Evolutionary conservation across 2,113 vertebrate species (phyloP), one percentile per base, ranked within the genome.

Genomic region (human (Homo sapiens)): DNA sequence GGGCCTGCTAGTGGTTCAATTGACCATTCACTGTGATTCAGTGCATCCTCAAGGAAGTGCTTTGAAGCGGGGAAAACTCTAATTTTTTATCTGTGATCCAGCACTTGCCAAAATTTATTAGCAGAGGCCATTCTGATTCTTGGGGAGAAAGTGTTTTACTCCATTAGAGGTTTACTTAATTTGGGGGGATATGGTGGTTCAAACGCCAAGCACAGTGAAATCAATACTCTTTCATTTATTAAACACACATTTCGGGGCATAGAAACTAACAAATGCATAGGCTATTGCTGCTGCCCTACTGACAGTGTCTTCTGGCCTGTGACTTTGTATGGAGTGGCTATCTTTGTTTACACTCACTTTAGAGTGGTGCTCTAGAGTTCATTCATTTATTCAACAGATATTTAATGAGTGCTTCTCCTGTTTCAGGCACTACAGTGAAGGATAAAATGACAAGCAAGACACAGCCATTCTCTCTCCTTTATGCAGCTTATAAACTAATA

Each of bases 1-100:
- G 97, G 97, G 96, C 95, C 97, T 93, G 89, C 95, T 92, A 61
- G 8, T 32, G 89, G 95, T 88, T 92, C 80, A 97, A 72, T 52
- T 87, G 73, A 30, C 52, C 89, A 96, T 98, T 98, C 97, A 93
- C 83, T 59, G 6, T 1, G 0, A 95, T 90, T 96, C 97, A 85
- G 79, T 89, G 83, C 92, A 88, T 97, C 97, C 94, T 90, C 50
- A 83, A 96, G 86, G 64, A 95, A 96, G 92, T 92, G 88, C 84
- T 96, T 89, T 25, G 70, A 89, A 94, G 96, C 85, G 38, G 30
- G 55, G 23, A n/a, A 89, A 93, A 78, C 8, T 27, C 43, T 66
- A 14, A 97, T 96, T 97, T 95, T 40, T 83, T 75, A 84, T 38
- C 92, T 96, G 35, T 55, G 66, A 72, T 38, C 84, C 64, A 61